A percentile compares a stretch with the other conserved stretches of the same genome.
Evolutionary conservation across 2,888 invertebrate genomes (phyloP).

Genomic region (Drosophila leonis): DNA sequence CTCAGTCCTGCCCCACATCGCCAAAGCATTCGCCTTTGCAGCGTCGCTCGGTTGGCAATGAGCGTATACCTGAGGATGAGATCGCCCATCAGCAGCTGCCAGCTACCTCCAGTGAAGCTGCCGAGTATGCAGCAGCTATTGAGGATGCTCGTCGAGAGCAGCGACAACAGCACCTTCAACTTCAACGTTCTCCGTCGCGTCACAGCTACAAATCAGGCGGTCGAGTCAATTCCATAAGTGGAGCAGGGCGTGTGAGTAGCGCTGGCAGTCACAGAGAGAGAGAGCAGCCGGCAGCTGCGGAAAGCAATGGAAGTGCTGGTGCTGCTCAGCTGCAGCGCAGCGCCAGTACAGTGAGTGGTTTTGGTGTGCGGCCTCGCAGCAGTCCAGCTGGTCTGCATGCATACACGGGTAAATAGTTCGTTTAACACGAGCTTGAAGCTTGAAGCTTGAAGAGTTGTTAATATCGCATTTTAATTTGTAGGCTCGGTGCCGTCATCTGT

Average conservation of each 20-base stretch:
- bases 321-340: conserved; percentile 80
- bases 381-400: conserved; percentile 92
- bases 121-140: conserved; percentile 82
- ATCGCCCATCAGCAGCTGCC: conserved; percentile 67
- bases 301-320: conserved; percentile 33
- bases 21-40: conserved; percentile 84
- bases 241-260: conserved; percentile 65
- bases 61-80: conserved; percentile 84
- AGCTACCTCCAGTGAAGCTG: conserved; percentile 79
- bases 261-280: conserved; percentile 65
- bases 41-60: conserved; percentile 83
- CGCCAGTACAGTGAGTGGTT: conserved; percentile 84
- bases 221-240: conserved; percentile 48
- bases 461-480: conserved; percentile 59
- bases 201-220: conserved; percentile 36
- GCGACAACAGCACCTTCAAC: conserved; percentile 53
- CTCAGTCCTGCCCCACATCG: conserved; percentile 85
- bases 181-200: conserved; percentile 60
- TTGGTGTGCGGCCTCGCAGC: conserved; percentile 89
- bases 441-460: neutral
- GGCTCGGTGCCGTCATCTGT: conserved; percentile 91
- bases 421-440: too few relatives aligned
- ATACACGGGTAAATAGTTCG: conserved; percentile 87
- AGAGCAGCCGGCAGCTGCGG: conserved; percentile 29
- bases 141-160: conserved; percentile 71